Base-by-base conservation (phyloP, 64 coral and sea anemone genomes). In the Montipora foliosa region DNA sequence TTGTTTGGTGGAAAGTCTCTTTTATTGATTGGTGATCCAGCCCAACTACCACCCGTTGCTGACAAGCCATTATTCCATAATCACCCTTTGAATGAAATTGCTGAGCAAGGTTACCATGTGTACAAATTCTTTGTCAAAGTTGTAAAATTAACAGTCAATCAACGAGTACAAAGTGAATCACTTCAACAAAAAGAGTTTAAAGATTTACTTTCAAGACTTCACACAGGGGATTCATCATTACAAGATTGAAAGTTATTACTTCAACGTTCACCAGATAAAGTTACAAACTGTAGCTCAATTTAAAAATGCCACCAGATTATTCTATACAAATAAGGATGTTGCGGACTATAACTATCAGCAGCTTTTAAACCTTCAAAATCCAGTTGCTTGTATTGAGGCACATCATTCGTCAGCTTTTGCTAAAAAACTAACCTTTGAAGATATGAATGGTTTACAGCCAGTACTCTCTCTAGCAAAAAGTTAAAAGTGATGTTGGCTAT, bases 71-170 rank as follows among this genome's bases (percentile, higher is more conserved):
- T 72, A 24, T 72, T 21, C 68, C 68, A 72, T 22, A 72, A 72
- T 72, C 68, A 72, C 68, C 68, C 68, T 72, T 22, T 20, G 49
- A 72, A 72, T 72, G 68, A 72, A 72, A 72, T 72, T 22, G 68
- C 68, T 51, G 83, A 92, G 70, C 91, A 93, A 71, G 91, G 91
- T 48, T 79, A 79, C 60, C 49, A 67, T 47, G 67, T 83, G 20
- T 88, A 93, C 13, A 69, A 51, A 66, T 87, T 93, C 59, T 88
- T 93, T 93, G 46, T 87, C 76, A 93, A 70, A 4, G 91, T 93
- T 44, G 77, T 88, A 60, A 88, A 93, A 88, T 45, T 77, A 61
- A 21, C 1, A 8, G 91, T 87, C 25, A 93, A 93, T 84, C 78
- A 80, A 51, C 5, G 78, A 82, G 80, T 82, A n/a, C 80, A 59